Percentiles rank a stretch among this genome's conserved stretches.
These are phyloP conservation scores for Lophochroa leadbeateri DNA, from an alignment of 2,113 vertebrate species.

Conservation along the genomic window DNA sequence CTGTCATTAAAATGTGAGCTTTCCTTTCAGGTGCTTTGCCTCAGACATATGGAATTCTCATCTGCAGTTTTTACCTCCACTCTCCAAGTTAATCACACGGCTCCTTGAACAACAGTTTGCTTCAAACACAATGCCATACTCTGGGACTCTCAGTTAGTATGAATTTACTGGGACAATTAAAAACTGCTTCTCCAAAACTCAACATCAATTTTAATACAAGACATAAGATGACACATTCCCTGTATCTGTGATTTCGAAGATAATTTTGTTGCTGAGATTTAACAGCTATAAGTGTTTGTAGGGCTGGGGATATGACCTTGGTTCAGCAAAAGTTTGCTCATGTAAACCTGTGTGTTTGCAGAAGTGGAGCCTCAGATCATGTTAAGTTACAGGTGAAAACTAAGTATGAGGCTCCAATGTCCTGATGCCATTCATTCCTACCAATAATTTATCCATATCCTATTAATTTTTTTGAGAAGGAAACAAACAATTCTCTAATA, in stretches of 20 bases:
- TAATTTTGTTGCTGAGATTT: not conserved
- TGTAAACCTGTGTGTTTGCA: not conserved
- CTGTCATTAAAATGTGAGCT: slow-evolving; percentile 54
- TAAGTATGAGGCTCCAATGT: not conserved
- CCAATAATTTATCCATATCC: not conserved
- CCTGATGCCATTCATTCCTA: not conserved
- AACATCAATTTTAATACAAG: not conserved
- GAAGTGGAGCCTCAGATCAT: not conserved
- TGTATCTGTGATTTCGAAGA: not conserved
- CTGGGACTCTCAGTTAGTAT: not conserved
- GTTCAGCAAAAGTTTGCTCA: not conserved
- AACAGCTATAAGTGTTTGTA: not conserved
- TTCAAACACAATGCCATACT: not conserved
- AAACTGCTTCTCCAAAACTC: not conserved
- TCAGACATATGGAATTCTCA: slow-evolving; percentile 52
- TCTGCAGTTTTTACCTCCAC: slow-evolving; percentile 25
- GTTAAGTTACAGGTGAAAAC: not conserved
- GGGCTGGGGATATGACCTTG: not conserved
- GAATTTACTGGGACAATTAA: not conserved
- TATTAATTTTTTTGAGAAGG: not conserved
- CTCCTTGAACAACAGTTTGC: not conserved
- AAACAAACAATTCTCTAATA: not conserved
- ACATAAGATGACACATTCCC: not conserved
- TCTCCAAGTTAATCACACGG: slow-evolving; percentile 34
- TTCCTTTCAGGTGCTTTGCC: slow-evolving; percentile 49